Evolutionary conservation across 1,140 invertebrate genomes (phyloP).

Genomic region (Penaeus indicus): DNA sequence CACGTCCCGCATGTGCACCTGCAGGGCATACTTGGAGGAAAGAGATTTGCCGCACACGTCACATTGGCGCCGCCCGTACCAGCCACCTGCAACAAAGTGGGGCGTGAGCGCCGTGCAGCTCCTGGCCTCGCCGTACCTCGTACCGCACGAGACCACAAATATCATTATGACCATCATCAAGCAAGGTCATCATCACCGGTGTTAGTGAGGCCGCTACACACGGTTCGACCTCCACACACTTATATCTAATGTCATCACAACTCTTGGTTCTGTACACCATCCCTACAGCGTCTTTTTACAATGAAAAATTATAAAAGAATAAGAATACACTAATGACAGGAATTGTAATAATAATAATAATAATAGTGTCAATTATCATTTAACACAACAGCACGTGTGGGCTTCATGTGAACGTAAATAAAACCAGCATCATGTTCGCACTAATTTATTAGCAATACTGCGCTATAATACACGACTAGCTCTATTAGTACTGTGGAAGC

Average conservation of each 20-base stretch:
- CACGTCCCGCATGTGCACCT: slow-evolving; percentile 88
- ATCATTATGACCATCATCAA: slow-evolving; percentile 2
- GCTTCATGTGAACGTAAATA: slow-evolving; percentile 30
- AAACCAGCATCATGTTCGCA: slow-evolving; percentile 49
- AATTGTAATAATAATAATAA: slow-evolving; percentile 4
- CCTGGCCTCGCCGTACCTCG: slow-evolving; percentile 1
- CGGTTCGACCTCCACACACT: background rate
- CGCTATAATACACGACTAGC: slow-evolving; percentile 53
- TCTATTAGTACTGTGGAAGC: slow-evolving; percentile 46
- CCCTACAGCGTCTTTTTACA: no score
- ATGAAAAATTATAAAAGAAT: background rate
- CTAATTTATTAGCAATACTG: slow-evolving; percentile 54
- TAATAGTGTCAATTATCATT: background rate
- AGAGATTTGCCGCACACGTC: slow-evolving; percentile 90
- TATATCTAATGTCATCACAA: background rate
- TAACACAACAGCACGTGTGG: slow-evolving; percentile 20
- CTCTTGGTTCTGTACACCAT: background rate
- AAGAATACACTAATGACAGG: slow-evolving; percentile 13
- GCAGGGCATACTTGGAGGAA: slow-evolving; percentile 84
- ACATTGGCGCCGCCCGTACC: slow-evolving; percentile 83
- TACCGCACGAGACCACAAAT: slow-evolving; percentile 2
- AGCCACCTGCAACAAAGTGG: slow-evolving; percentile 60
- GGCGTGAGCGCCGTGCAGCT: slow-evolving; percentile 31
- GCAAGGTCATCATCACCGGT: no score
- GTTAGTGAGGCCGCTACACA: no score